Conservation (phyloP, 1,140 invertebrate genomes). For the Chymomyza costata region DNA sequence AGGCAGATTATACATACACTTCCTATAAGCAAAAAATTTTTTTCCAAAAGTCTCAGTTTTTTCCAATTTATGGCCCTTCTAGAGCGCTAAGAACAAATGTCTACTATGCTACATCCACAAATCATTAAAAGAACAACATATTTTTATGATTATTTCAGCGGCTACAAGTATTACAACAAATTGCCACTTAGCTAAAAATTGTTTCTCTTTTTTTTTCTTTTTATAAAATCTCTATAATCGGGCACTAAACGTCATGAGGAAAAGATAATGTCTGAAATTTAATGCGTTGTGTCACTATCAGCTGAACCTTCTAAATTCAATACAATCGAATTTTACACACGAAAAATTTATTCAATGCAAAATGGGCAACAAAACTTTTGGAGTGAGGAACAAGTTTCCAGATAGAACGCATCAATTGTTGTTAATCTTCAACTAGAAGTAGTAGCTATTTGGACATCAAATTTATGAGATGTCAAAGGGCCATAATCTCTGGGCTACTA, state of each 20-base stretch:
- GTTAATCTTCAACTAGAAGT: constrained; percentile 58
- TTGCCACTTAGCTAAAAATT: constrained; percentile 1
- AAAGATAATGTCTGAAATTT: constrained; percentile 21
- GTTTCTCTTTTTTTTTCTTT: too few species aligned
- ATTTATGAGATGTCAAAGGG: constrained; percentile 73
- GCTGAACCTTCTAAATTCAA: constrained; percentile 5
- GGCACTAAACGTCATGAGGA: constrained; percentile 14
- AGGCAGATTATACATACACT: too few species aligned
- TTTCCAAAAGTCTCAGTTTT: too few species aligned
- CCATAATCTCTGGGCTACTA: constrained; percentile 52
- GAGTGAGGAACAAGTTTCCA: constrained; percentile 44
- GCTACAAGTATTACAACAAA: constrained; percentile 52
- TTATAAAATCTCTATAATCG: constrained; percentile 11
- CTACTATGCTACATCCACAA: too few species aligned
- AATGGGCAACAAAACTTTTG: constrained; percentile 16
- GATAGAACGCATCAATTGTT: constrained; percentile 24
- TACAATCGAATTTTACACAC: constrained; percentile 16
- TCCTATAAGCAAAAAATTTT: too few species aligned
- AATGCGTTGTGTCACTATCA: constrained; percentile 18
- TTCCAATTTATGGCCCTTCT: too few species aligned
- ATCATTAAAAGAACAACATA: too few species aligned
- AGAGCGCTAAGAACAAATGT: too few species aligned
- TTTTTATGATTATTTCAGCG: too few species aligned
- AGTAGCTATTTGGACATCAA: constrained; percentile 59
- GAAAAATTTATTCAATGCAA: constrained; percentile 46